Evolutionary conservation across 2,888 invertebrate species (phyloP), one percentile per base, ranked within the genome.

Genomic region (Coenonympha arcania): DNA sequence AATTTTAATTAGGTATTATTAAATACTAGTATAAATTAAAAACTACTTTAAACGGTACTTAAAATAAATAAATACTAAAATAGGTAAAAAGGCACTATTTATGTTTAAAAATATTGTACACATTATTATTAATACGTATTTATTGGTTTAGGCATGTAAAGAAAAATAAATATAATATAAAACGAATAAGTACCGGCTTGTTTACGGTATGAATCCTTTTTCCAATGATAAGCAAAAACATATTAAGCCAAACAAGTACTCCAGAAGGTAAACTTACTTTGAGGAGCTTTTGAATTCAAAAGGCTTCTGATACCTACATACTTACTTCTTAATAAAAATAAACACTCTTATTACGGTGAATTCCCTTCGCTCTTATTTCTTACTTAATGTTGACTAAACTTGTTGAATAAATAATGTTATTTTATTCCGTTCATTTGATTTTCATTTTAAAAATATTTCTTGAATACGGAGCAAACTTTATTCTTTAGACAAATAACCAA

Each of bases 311-410:
- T 31, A 42, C 42, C 31, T 20, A 43, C 33, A 20, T 31, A 42
- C 42, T 42, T 20, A 43, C 33, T 43, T 31, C 31, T 15, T 43
- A 43, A 43, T 43, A 43, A 48, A 48, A 42, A 37, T 33, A 43
- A 41, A 43, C 15, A 16, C 9, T 37, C 26, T 43, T 28, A 41
- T 46, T 41, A 46, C 36, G 24, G 16, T 20, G 33, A 43, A 31
- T 11, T 42, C 24, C 24, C 39, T 39, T 9, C 13, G 20, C 15
- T 15, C 24, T 4, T 39, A n/a, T 39, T n/a, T 22, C 22, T 24
- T 22, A 37, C 22, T 18, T 28, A 41, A 28, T 41, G 39, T 39
- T 16, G 39, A 39, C 24, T 39, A 39, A 39, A 39, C 22, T 15
- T 15, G 39, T 13, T 39, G 13, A 24, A 15, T 39, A 39, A 39